phyloP scores from a whole-genome alignment of 2,888 invertebrate genomes.

The Copidosoma aretas region DNA sequence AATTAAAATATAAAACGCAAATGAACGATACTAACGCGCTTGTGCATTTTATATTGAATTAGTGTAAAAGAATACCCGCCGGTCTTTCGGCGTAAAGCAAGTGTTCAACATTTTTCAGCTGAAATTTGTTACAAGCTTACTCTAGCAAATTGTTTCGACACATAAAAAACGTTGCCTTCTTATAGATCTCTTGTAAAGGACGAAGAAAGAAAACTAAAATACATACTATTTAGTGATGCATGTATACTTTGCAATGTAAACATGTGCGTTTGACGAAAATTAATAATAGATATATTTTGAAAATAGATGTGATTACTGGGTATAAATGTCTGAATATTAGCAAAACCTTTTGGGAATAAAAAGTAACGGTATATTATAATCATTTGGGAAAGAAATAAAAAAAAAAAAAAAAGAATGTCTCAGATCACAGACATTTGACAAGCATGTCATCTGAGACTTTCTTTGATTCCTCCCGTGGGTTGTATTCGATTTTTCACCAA shows the following conservation, averaged over 20 bases:
- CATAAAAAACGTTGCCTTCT: slow-evolving; percentile 29
- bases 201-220: not conserved
- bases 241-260: slow-evolving; percentile 18
- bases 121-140: slow-evolving; percentile 23
- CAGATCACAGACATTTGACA: too few relatives aligned
- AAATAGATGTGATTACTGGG: slow-evolving; percentile 37
- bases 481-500: too few relatives aligned
- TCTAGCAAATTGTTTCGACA: slow-evolving; percentile 20
- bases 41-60: slow-evolving; percentile 8
- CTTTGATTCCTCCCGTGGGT: too few relatives aligned
- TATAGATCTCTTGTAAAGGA: slow-evolving; percentile 23
- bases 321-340: too few relatives aligned
- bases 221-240: not conserved
- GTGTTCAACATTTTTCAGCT: slow-evolving; percentile 28
- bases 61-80: slow-evolving; percentile 3
- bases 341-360: too few relatives aligned
- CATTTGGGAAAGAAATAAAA: too few relatives aligned
- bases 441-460: too few relatives aligned
- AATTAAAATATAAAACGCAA: not conserved
- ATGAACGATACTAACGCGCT: slow-evolving; percentile 10
- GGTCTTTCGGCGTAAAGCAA: slow-evolving; percentile 5
- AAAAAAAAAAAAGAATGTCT: too few relatives aligned
- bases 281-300: slow-evolving; percentile 49
- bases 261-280: slow-evolving; percentile 9
- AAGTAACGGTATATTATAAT: too few relatives aligned